Base-by-base conservation (phyloP, 1,140 invertebrate species). In the Pogonus chalceus region DNA sequence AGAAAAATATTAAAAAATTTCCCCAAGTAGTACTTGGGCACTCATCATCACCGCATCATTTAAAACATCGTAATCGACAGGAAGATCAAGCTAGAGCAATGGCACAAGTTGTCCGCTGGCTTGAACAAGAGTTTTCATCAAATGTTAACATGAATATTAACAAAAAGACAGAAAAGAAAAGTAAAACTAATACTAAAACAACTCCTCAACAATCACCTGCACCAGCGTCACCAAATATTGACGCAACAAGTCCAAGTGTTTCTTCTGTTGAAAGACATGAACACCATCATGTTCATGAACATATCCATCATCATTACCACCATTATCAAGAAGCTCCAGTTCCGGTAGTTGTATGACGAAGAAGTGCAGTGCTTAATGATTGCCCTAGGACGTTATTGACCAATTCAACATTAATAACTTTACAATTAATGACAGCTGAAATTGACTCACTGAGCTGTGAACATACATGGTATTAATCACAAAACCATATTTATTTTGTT, bases 241-340 rank as follows among this genome's bases (percentile, higher is more conserved):
- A 43, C 49, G 54, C 46, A 53, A 54, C 58, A 46, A 62, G 35
- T 51, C 51, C 56, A 31, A 60, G 64, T 23, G 60, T 61, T 46
- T 54, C 59, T 16, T 51, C 54, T 20, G 60, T 75, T 14, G 74
- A 76, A 60, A 74, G 79, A 58, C 79, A 80, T 63, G 74, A 76
- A 59, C 77, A 80, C 56, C 78, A 80, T 63, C 86, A 89, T 66
- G 80, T 88, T 53, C 86, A 90, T 62, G 84, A 88, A 65, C 86
- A 90, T 60, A 84, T 88, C 60, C 87, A 90, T 66, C 86, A 89
- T 70, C 86, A 90, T 63, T 88, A 88, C 70, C 84, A 90, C 72
- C 86, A 88, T 70, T 88, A 84, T 65, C 72, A 78, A 54, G 71
- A 73, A 49, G 61, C 67, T 18, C 65, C 67, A 20, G 61, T 71